Evolutionary conservation across 1,140 invertebrate genomes (phyloP), one percentile per base, ranked within the genome.

Genomic region (Lepidostoma basale): DNA sequence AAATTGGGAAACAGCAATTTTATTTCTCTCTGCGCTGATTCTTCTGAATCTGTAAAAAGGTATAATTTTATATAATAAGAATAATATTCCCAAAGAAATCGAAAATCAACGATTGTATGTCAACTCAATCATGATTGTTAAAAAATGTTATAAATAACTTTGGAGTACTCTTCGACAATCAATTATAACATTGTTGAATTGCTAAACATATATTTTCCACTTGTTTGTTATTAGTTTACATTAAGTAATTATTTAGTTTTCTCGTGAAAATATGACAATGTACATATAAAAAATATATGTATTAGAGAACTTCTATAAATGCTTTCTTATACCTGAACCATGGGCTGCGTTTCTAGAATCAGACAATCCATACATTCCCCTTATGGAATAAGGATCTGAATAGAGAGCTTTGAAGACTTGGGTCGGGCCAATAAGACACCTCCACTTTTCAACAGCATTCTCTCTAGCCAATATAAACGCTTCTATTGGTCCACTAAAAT

Each of bases 281-380:
- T n/a, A n/a, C n/a, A n/a, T n/a, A n/a, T n/a, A n/a, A n/a, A n/a
- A n/a, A n/a, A n/a, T n/a, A n/a, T n/a, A n/a, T n/a, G n/a, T n/a
- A n/a, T n/a, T n/a, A n/a, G n/a, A n/a, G n/a, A n/a, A n/a, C n/a
- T n/a, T n/a, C n/a, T n/a, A n/a, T n/a, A n/a, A n/a, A n/a, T n/a
- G n/a, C n/a, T n/a, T n/a, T n/a, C n/a, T n/a, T n/a, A n/a, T 78
- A 93, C 92, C 92, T 80, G 94, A 96, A 28, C 95, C 95, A 83
- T 97, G 95, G 47, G 90, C 88, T 16, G 92, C 93, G 85, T 98
- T 98, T 76, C 94, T 89, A 0, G 95, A 97, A 78, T 97, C 95
- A 0, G 94, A 93, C 2, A 96, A 78, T 0, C 95, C 95, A 85
- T 89, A 96, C 73, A 85, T 81, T 1, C 92, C 93, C 74, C 95